Evolutionary conservation across 2,888 invertebrate genomes (phyloP).

Genomic region (Mimumesa dahlbomi): DNA sequence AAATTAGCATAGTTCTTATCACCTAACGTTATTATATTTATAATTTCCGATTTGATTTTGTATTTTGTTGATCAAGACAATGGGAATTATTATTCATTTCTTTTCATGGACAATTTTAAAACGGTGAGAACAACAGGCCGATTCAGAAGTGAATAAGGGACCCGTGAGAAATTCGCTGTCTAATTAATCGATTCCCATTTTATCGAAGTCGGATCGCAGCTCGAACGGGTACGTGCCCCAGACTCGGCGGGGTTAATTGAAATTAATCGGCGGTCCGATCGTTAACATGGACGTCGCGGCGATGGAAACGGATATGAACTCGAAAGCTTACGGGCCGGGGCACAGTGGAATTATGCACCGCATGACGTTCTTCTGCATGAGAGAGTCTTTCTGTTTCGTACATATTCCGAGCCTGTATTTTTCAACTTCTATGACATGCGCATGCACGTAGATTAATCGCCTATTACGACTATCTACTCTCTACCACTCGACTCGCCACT

Average conservation of each 20-base stretch:
- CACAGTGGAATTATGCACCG: constrained; percentile 60
- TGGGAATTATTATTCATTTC: too few species aligned
- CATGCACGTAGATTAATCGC: constrained; percentile 53
- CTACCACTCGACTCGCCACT: constrained; percentile 64
- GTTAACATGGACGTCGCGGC: neutral
- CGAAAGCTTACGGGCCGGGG: constrained; percentile 43
- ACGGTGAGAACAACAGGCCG: too few species aligned
- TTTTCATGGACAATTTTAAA: too few species aligned
- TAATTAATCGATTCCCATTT: too few species aligned
- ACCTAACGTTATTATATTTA: too few species aligned
- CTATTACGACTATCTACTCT: constrained; percentile 62
- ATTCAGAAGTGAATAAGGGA: too few species aligned
- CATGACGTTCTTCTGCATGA: constrained; percentile 64
- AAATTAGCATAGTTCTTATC: constrained; percentile 28
- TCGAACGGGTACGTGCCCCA: too few species aligned
- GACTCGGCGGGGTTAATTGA: neutral
- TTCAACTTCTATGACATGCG: constrained; percentile 53
- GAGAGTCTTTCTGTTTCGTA: constrained; percentile 27
- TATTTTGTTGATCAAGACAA: too few species aligned
- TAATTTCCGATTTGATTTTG: too few species aligned
- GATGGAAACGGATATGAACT: constrained; percentile 1
- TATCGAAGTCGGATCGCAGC: too few species aligned
- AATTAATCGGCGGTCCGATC: too few species aligned
- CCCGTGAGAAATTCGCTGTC: too few species aligned
- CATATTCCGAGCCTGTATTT: constrained; percentile 48